Evolutionary conservation across 2,113 vertebrate genomes (phyloP), one percentile per base, ranked within the genome.

Genomic region (Eclectus roratus): DNA sequence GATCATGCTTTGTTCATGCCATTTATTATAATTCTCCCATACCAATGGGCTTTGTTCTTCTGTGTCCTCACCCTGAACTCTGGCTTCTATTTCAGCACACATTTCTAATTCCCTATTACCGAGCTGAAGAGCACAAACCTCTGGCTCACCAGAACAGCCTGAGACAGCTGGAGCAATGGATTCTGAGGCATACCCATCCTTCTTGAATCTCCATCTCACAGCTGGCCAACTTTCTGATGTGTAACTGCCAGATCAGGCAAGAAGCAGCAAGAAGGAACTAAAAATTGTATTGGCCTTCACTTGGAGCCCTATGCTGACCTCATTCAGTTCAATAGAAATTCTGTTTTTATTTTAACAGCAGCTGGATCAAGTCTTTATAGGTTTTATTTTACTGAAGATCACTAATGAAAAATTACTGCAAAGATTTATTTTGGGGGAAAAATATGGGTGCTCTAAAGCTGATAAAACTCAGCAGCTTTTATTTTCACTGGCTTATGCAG

Each of bases 21-120:
- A 78, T 93, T 97, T 96, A 87, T 87, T 91, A 68, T 81, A 89
- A 79, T 89, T 95, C 85, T 94, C 80, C 91, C 91, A 93, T 55
- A 79, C 80, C 77, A 85, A 39, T 58, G 58, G 91, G 33, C 73
- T 96, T 95, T 91, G 66, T 96, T 96, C 77, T 87, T 4, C 49
- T 69, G 63, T 96, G 95, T 96, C 92, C 94, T 96, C 58, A 92
- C 44, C 52, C 88, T 95, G 95, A 97, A 94, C 96, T 85, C 83
- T n/a, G 61, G 80, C n/a, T 96, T 85, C 80, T 91, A 58, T 96
- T 96, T 96, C 96, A 94, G 77, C 46, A 43, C 41, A 93, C 80
- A 80, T 94, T 92, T 89, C 66, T 92, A 94, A 93, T 82, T 86
- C 90, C 58, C 80, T 49, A 10, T 73, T 70, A 66, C 73, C 74